Percentiles rank a stretch among this genome's conserved stretches.
Evolutionary conservation across 2,113 vertebrate genomes (phyloP).

Genomic region (Oryzias javanicus): DNA sequence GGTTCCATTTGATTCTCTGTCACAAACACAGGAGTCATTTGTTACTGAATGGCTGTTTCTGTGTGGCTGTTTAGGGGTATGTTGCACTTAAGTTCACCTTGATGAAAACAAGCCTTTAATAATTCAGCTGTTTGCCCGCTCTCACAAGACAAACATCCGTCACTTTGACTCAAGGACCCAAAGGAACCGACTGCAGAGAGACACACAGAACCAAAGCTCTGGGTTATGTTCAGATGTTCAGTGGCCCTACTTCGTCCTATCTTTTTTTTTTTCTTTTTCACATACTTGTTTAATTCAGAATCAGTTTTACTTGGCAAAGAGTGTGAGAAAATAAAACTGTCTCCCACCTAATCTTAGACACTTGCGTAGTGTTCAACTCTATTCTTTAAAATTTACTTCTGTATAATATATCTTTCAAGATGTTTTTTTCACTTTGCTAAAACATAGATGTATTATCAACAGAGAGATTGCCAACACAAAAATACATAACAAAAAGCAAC

Average conservation of each 20-base stretch:
- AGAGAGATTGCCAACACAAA: not conserved
- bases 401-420: not conserved
- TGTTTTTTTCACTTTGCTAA: not conserved
- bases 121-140: conserved; percentile 34
- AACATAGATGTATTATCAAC: not conserved
- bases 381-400: not conserved
- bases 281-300: no score
- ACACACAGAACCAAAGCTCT: not conserved
- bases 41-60: conserved; percentile 14
- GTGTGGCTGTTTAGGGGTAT: conserved; percentile 10
- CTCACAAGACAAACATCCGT: conserved; percentile 43
- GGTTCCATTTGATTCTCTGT: conserved; percentile 24
- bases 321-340: no score
- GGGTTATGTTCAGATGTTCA: not conserved
- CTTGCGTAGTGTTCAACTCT: no score
- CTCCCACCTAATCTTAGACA: not conserved
- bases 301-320: no score
- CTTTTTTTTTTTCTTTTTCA: no score
- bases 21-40: conserved; percentile 36
- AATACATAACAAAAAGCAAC: no score
- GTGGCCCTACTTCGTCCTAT: not conserved
- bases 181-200: not conserved
- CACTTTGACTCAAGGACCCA: conserved; percentile 26
- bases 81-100: conserved; percentile 43
- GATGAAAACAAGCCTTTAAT: conserved; percentile 60